Evolutionary conservation across 37 sponge, comb jelly and placozoan species (phyloP), one percentile per base, ranked within the genome.

Genomic region (Trichoplax adhaerens): DNA sequence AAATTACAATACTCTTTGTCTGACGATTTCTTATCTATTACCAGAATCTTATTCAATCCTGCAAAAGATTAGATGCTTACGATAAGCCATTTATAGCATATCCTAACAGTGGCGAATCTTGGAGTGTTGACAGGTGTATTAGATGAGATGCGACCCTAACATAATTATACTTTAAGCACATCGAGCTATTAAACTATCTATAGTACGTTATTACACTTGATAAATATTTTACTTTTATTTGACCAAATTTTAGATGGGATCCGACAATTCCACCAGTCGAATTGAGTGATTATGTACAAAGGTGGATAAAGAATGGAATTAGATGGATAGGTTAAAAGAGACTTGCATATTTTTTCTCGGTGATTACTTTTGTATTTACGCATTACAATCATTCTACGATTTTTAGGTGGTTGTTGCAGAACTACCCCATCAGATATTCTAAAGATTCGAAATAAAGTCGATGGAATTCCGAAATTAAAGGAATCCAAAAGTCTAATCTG

Each of bases 61-160:
- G 79, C 67, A 10, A 66, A 74, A 57, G 12, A 48, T 7, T 78
- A 70, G 29, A 29, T 4, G 58, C 2, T 50, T 68, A 71, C 3
- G 68, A 78, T 3, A 69, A 72, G 50, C 85, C 82, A 1, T 78
- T 84, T 52, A 53, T 88, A 7, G 83, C 81, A 3, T 88, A 88
- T 54, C 89, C 89, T n/a, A 81, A 88, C 65, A 78, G 84, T 77
- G 83, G 83, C 48, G 81, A 84, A 52, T 76, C 68, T 53, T 84
- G 82, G 80, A 50, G 64, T 5, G 56, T 29, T 29, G 29, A 29
- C 29, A 29, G 29, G 29, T 29, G 29, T 29, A 29, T 29, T 29
- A 29, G 29, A 29, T 29, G 29, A 29, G 29, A 29, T 29, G 29
- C 29, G 29, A 29, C 29, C 29, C 29, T 29, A 29, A 29, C 29